Base-by-base conservation (phyloP, 2,888 invertebrate species). In the Sesamia inferens region DNA sequence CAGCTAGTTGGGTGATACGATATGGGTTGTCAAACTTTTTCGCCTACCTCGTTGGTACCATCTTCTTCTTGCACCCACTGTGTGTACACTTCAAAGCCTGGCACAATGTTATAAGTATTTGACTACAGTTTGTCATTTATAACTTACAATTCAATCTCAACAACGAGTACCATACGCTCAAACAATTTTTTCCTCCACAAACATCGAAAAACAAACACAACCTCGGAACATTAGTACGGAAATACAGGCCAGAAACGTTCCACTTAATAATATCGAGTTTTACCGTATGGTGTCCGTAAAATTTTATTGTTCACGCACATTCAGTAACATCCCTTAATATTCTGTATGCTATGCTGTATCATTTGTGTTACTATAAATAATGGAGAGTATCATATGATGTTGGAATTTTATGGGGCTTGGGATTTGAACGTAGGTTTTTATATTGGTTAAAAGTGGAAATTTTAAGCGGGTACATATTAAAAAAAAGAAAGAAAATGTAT, bases 251-350 rank as follows among this genome's bases (percentile, higher is more conserved):
- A 65, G 66, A 62, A 74, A 62, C 59, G 63, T 55, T 68, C 71
- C 67, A 74, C 69, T 85, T 79, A 79, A 83, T 84, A 84, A 84
- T 80, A 77, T 77, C 67, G 81, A 48, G 55, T 59, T 68, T 83
- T 58, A 80, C 62, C n/a, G 71, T 62, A 59, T 8, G 24, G 72
- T 54, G 65, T 85, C 44, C 81, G 77, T 87, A 83, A 87, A 87
- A 86, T 86, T 86, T 87, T 87, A 87, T 83, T 78, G 69, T 69
- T 51, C 71, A 69, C 74, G 70, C 78, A 63, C 70, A 80, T 83
- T 2, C 61, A 58, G 68, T 75, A 73, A 83, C 66, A 64, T 47
- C 59, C 55, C 24, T 57, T 74, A 68, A 68, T 79, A 74, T 72
- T 72, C 61, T 58, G 57, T 68, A 13, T 63, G 59, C 22, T 67